These are phyloP conservation scores for Xiphophorus maculatus DNA, from an alignment of 2,113 vertebrate genomes.

Conservation along the genomic window DNA sequence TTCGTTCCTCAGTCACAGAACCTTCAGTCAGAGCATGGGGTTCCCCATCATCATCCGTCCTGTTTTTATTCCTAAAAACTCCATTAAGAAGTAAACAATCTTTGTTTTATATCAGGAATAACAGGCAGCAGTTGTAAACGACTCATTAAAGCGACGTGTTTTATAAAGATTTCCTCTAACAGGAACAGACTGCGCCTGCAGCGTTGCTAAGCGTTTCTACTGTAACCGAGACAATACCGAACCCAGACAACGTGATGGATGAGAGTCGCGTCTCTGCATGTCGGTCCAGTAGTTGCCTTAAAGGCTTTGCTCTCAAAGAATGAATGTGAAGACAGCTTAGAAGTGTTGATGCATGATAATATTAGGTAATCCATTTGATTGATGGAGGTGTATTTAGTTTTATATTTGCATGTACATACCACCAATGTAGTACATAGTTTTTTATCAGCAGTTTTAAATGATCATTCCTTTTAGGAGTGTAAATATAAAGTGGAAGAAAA, in stretches of 20 bases:
- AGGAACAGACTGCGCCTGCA: background rate
- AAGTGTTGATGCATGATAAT: too few species aligned
- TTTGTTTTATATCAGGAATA: background rate
- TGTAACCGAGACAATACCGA: constrained; percentile 10
- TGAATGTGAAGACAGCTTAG: background rate
- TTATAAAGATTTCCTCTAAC: background rate
- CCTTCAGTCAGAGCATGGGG: constrained; percentile 52
- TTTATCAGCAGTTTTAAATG: too few species aligned
- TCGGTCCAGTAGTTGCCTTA: constrained; percentile 4
- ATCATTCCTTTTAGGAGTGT: too few species aligned
- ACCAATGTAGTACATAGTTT: too few species aligned
- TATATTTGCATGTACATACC: too few species aligned
- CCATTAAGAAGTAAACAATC: background rate
- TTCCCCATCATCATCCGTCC: constrained; percentile 19
- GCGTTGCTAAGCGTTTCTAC: background rate
- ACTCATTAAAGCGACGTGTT: background rate
- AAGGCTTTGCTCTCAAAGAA: background rate
- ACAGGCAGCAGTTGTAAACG: background rate
- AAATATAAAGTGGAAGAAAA: too few species aligned
- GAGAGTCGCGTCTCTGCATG: constrained; percentile 36
- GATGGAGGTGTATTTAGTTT: too few species aligned
- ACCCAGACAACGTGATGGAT: constrained; percentile 37
- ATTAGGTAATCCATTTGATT: too few species aligned
- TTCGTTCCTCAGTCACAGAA: constrained; percentile 25
- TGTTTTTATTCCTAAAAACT: constrained; percentile 6